Percentiles rank a stretch among this genome's conserved stretches.
These are phyloP conservation scores for Terebella lapidaria DNA, from an alignment of 2,888 invertebrate genomes.

Conservation along the genomic window DNA sequence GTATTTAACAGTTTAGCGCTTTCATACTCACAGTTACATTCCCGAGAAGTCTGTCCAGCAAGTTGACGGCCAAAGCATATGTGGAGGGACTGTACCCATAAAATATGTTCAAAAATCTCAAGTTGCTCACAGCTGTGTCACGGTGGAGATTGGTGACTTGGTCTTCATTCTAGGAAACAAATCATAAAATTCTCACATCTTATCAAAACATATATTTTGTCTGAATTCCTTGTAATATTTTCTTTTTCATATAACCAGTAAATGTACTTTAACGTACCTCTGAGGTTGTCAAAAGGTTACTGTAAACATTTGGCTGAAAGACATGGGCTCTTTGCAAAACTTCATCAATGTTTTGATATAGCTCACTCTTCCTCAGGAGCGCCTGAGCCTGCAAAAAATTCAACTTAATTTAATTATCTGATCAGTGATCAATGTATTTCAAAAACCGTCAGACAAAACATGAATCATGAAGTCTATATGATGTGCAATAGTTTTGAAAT, in stretches of 20 bases:
- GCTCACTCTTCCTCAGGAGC: constrained; percentile 18
- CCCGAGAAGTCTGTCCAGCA: constrained; percentile 38
- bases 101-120: constrained; percentile 40
- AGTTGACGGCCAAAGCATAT: constrained; percentile 35
- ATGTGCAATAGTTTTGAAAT: no score
- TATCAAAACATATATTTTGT: neutral
- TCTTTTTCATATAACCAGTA: neutral
- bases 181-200: neutral
- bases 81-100: constrained; percentile 37
- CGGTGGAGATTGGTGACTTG: constrained; percentile 23
- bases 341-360: constrained; percentile 24
- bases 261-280: neutral
- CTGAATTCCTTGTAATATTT: no score
- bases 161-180: constrained; percentile 8
- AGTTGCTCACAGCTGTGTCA: constrained; percentile 38
- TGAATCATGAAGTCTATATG: neutral
- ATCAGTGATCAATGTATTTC: neutral
- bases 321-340: constrained; percentile 14
- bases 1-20: no score
- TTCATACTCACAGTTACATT: constrained; percentile 40
- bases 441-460: neutral
- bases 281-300: constrained; percentile 14
- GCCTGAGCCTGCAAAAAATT: constrained; percentile 24
- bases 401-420: no score
- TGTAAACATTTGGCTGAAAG: constrained; percentile 21